Evolutionary conservation across 2,113 vertebrate genomes (phyloP), one percentile per base, ranked within the genome.

Genomic region (Takifugu bimaculatus): DNA sequence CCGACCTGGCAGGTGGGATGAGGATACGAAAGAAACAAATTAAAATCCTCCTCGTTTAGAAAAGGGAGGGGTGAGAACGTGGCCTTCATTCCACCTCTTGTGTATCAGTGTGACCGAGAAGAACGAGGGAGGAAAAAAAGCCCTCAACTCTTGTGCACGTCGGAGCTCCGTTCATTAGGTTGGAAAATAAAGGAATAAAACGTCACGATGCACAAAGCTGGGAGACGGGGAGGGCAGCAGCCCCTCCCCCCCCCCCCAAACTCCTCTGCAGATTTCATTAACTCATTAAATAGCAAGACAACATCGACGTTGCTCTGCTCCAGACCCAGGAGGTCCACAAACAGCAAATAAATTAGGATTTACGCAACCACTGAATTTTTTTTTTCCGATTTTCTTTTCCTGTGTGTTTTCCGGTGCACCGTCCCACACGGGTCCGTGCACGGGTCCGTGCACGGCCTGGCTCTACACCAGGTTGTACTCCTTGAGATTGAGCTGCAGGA

Each of bases 401-500:
- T 57, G 48, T 65, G 60, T 78, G 60, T 75, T 14, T 48, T 14
- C 1, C 13, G 65, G 60, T 72, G 58, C 42, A 39, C 77, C 77
- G 84, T 91, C 88, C 92, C 92, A 93, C 90, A 93, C 91, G 91
- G 62, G 20, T 20, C 20, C 20, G 20, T 88, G 90, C 83, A 42
- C 70, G 71, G 81, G 83, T 85, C 74, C 70, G 75, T 63, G 75
- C 14, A 11, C 72, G n/a, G 44, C 60, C n/a, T 13, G 5, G n/a
- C 64, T 54, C 68, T 86, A 89, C 82, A 98, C 95, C 89, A 97
- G 91, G 85, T 97, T 97, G 90, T 96, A 97, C 77, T 96, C 94
- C 89, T 97, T 97, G 73, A 98, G 92, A 86, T 97, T 96, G 86
- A 94, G 88, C 90, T 96, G 94, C 84, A 97, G 89, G 83, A 97